Evolutionary conservation across 2,113 vertebrate species (phyloP), one percentile per base, ranked within the genome.

Genomic region (Notiomystis cincta): DNA sequence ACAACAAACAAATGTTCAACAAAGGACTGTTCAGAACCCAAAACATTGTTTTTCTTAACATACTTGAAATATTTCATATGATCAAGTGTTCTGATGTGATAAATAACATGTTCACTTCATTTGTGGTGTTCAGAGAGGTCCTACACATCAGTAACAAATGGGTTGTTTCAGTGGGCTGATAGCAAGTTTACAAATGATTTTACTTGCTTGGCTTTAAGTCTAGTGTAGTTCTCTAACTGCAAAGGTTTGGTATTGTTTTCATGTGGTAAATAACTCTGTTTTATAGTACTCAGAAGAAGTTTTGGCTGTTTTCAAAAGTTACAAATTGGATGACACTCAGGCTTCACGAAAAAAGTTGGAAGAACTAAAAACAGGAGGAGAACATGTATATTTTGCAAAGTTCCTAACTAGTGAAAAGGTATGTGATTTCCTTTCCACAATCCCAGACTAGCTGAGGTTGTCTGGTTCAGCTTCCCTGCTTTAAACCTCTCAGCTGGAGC

Each of bases 331-430:
- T 1, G 99, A 99, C 97, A 99, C 99, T 94, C 99, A 99, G 94
- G 99, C 99, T 28, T 99, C 99, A 33, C 99, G 99, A 94, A 99
- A 98, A 92, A 99, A 99, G 96, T 95, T 99, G 88, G 99, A 99
- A 91, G 99, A 99, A 92, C 97, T 99, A 24, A 99, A 99, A 97
- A 98, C 98, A 27, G 98, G 98, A 73, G 99, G 99, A 81, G 99
- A 99, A 11, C 99, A 99, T 12, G 99, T 99, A 2, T 99, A 99
- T 96, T 99, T 99, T 93, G 99, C 99, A 3, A 99, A 99, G 97
- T 99, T 99, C 95, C 98, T 99, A 89, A 99, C 99, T 80, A 99
- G 99, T 95, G 99, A 99, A 96, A 99, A 99, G 99, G 99, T 99
- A 97, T 1, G 62, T 79, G 31, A 5, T 53, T 90, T 71, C 23